phyloP scores from a whole-genome alignment of 2,888 invertebrate genomes.

The Lomographa bimaculata region DNA sequence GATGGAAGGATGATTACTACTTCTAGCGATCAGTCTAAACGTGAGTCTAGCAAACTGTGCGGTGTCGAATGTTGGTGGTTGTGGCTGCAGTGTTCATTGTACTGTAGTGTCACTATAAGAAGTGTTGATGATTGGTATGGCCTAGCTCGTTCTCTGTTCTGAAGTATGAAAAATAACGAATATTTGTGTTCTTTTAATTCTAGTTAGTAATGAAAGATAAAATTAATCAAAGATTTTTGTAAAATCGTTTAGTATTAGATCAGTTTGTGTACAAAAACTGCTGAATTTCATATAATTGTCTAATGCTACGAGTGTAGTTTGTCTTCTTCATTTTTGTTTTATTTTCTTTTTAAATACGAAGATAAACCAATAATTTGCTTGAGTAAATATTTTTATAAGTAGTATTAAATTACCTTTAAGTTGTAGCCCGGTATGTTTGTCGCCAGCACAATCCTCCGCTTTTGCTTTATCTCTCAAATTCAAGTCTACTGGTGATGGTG shows the following conservation, averaged over 20 bases:
- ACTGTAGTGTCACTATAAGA: background rate
- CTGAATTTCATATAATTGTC: too few species aligned
- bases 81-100: constrained; percentile 1
- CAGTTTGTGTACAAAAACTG: too few species aligned
- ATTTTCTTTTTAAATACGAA: too few species aligned
- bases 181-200: background rate
- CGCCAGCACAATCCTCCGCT: constrained; percentile 59
- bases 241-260: too few species aligned
- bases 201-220: too few species aligned
- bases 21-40: constrained; percentile 22
- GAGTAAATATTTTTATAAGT: too few species aligned
- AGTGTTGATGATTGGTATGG: constrained; percentile 3
- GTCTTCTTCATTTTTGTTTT: too few species aligned
- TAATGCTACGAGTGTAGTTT: too few species aligned
- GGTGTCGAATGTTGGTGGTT: background rate
- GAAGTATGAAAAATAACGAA: background rate
- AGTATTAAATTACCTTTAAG: constrained; percentile 60
- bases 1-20: constrained; percentile 37
- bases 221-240: too few species aligned
- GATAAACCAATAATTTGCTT: too few species aligned
- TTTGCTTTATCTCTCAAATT: constrained; percentile 78
- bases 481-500: constrained; percentile 88
- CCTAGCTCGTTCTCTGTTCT: constrained; percentile 2
- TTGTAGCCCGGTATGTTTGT: constrained; percentile 72
- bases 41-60: constrained; percentile 18